phyloP scores from a whole-genome alignment of 2,797 vertebrate genomes.

The Pterois miles region DNA sequence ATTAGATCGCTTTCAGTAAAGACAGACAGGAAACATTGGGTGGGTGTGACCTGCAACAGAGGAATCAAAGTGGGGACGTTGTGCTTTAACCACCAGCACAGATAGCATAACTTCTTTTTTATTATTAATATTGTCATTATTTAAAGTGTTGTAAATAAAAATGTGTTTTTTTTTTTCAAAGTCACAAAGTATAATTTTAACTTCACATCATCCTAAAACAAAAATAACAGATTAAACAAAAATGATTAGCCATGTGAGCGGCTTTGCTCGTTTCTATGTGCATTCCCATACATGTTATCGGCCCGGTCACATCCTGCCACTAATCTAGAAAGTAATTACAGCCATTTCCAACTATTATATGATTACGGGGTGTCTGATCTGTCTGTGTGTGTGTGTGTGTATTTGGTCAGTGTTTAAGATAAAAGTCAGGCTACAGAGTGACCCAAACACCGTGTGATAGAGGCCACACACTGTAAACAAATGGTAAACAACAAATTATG shows the following conservation, averaged over 20 bases:
- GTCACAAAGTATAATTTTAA: not conserved
- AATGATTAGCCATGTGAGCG: not conserved
- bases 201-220: not conserved
- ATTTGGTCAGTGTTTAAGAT: conserved; percentile 26
- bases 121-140: too few species aligned
- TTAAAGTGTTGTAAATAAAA: not conserved
- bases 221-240: not conserved
- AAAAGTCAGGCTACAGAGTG: conserved; percentile 26
- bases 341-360: conserved; percentile 72
- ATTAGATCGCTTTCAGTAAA: not conserved
- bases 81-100: not conserved
- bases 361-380: conserved; percentile 60
- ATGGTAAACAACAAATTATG: conserved; percentile 20
- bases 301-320: conserved; percentile 57
- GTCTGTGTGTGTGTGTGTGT: conserved; percentile 11
- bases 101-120: not conserved
- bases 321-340: conserved; percentile 62
- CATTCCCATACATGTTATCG: conserved; percentile 69
- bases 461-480: conserved; percentile 30
- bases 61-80: not conserved
- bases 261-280: not conserved
- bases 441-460: conserved; percentile 24
- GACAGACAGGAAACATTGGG: conserved; percentile 36
- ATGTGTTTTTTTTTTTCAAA: not conserved
- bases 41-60: not conserved